Evolutionary conservation across 2,888 invertebrate species (phyloP).

Genomic region (Malthinus flaveolus): DNA sequence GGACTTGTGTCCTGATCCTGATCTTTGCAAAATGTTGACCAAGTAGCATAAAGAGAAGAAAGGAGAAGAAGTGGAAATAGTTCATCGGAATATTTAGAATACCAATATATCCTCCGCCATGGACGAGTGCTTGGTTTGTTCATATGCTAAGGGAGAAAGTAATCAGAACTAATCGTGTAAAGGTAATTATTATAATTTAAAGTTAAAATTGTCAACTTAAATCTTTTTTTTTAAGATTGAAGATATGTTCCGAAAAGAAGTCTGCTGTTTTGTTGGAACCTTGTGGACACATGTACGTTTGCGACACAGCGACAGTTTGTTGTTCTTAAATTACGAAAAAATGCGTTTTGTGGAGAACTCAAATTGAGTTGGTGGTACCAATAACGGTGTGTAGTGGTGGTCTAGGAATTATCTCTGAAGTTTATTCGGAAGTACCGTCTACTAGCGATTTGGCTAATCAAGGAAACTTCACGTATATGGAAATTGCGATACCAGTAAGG

Average conservation of each 20-base stretch:
- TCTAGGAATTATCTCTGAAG: too few species aligned
- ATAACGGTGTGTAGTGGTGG: too few species aligned
- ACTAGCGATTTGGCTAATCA: too few species aligned
- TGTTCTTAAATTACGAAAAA: too few species aligned
- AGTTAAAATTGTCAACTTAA: not conserved
- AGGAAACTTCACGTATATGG: conserved; percentile 66
- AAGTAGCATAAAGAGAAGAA: too few species aligned
- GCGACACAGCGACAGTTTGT: conserved; percentile 64
- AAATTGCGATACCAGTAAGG: conserved; percentile 70
- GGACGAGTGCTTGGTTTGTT: conserved; percentile 94
- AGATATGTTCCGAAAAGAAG: conserved; percentile 93
- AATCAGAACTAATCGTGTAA: conserved; percentile 75
- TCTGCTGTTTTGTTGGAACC: conserved; percentile 92
- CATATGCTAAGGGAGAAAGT: conserved; percentile 90
- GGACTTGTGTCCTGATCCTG: too few species aligned
- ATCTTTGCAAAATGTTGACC: too few species aligned
- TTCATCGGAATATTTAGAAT: conserved; percentile 48
- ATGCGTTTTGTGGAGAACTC: too few species aligned
- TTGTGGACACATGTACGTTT: conserved; percentile 94
- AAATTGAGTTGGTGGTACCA: too few species aligned
- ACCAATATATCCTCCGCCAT: conserved; percentile 37
- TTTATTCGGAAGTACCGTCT: too few species aligned
- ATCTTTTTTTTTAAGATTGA: too few species aligned
- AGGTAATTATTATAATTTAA: conserved; percentile 58
- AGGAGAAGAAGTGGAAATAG: too few species aligned